Evolutionary conservation across 2,113 vertebrate genomes (phyloP).

Genomic region (Pluvialis apricaria): DNA sequence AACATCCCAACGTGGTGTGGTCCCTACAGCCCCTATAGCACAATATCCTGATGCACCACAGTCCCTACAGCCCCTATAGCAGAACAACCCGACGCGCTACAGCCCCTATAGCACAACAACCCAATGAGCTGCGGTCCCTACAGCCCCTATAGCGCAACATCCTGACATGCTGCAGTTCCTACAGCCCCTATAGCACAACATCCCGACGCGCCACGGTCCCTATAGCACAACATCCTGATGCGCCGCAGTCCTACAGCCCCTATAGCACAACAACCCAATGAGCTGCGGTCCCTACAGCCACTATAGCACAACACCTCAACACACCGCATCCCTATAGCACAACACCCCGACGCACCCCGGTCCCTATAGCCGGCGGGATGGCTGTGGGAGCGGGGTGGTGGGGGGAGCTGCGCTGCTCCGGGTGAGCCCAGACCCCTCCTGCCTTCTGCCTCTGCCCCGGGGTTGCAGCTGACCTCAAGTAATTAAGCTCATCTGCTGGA

Average conservation of each 20-base stretch:
- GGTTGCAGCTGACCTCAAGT: not conserved
- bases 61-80: not conserved
- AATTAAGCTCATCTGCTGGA: not conserved
- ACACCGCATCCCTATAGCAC: not conserved
- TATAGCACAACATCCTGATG: too few relatives aligned
- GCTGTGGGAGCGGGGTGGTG: not conserved
- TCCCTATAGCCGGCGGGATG: fast-evolving
- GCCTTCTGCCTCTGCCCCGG: not conserved
- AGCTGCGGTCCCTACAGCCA: too few relatives aligned
- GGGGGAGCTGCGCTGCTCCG: not conserved
- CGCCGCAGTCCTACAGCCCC: too few relatives aligned
- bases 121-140: too few relatives aligned
- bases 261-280: too few relatives aligned
- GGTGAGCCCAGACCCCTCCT: not conserved
- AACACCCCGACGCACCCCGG: fast-evolving
- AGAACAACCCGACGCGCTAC: not conserved
- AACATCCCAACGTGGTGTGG: not conserved
- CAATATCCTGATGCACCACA: fast-evolving
- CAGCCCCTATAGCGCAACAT: too few relatives aligned
- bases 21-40: not conserved
- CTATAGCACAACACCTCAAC: not conserved
- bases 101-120: fast-evolving
- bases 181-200: not conserved
- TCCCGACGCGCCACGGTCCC: too few relatives aligned
- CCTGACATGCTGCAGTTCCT: too few relatives aligned